Evolutionary conservation across 2,797 vertebrate genomes (phyloP).

Genomic region (Triplophysa yarkandensis): DNA sequence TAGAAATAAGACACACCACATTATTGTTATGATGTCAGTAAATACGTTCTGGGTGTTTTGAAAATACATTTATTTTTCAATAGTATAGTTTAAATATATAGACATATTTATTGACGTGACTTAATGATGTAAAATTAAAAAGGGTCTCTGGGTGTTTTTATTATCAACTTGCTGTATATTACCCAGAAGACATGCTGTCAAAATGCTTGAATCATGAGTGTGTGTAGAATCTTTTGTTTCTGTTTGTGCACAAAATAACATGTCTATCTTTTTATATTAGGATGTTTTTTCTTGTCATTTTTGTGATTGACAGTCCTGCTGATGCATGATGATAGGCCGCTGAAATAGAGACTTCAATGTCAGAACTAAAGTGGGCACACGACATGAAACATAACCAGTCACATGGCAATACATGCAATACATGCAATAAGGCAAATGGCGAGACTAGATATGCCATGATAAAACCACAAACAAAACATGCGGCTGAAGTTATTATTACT

Average conservation of each 20-base stretch:
- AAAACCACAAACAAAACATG: not conserved
- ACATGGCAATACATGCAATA: constrained; percentile 3
- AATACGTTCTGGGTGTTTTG: too few species aligned
- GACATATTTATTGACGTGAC: too few species aligned
- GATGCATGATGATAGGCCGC: constrained; percentile 71
- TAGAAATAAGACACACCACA: too few species aligned
- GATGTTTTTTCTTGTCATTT: not conserved
- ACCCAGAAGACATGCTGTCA: not conserved
- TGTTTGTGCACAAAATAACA: not conserved
- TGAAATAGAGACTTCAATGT: constrained; percentile 63
- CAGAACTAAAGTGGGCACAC: constrained; percentile 7
- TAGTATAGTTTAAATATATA: too few species aligned
- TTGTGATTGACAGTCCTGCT: constrained; percentile 57
- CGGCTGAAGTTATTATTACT: not conserved
- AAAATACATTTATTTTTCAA: too few species aligned
- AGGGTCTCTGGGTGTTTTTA: too few species aligned
- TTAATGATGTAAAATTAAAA: too few species aligned
- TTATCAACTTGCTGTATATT: not conserved
- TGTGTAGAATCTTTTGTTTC: not conserved
- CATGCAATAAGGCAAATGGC: not conserved
- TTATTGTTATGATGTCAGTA: too few species aligned
- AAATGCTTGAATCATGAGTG: not conserved
- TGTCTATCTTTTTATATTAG: not conserved
- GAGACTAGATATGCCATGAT: not conserved
- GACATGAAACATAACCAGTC: not conserved